phyloP scores from a whole-genome alignment of 2,113 vertebrate species.

The Pseudopipra pipra region DNA sequence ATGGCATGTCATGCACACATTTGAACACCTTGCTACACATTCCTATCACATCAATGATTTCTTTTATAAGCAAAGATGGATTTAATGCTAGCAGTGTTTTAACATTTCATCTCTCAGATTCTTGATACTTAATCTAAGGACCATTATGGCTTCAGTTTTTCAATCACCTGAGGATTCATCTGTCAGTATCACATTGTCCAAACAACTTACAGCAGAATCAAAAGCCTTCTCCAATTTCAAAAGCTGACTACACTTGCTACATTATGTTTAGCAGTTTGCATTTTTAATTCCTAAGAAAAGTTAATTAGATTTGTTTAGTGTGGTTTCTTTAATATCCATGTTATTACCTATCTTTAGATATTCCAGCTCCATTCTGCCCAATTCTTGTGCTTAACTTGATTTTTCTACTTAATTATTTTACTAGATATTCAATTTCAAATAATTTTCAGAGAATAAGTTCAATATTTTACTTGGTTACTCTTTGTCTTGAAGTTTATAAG shows the following conservation, averaged over 20 bases:
- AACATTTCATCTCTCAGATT: neutral
- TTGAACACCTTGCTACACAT: neutral
- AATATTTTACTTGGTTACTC: neutral
- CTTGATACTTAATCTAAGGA: neutral
- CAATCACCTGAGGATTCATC: neutral
- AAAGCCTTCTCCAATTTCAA: neutral
- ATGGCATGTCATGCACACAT: neutral
- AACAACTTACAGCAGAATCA: neutral
- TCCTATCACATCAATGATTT: neutral
- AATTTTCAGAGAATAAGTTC: neutral
- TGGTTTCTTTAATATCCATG: neutral
- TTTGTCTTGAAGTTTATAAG: neutral
- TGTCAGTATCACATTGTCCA: neutral
- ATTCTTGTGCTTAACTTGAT: neutral
- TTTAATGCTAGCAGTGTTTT: neutral
- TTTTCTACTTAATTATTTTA: neutral
- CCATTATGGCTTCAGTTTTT: neutral
- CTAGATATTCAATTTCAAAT: neutral
- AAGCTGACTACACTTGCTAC: neutral
- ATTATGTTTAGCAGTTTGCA: neutral
- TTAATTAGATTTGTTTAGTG: neutral
- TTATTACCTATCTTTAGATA: neutral
- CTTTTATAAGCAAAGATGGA: neutral
- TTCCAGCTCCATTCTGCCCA: neutral
- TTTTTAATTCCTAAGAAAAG: neutral